Conservation (phyloP, 2,888 invertebrate genomes). For the Ceraclea dissimilis region DNA sequence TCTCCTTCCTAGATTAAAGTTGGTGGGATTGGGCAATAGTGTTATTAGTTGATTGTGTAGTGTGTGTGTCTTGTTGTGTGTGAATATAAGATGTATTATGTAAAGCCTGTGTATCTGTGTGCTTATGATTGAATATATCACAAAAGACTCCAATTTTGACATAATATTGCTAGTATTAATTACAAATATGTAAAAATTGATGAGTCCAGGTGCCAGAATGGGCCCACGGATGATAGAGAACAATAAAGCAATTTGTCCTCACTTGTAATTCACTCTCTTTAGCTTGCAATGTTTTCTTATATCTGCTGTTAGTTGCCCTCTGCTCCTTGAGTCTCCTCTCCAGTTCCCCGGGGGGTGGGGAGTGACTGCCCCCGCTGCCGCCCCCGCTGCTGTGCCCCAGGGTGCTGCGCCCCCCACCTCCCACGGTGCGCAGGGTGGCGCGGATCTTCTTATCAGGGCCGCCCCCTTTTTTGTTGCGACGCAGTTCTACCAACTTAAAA, state of each 20-base stretch:
- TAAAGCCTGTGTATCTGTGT: too few relatives aligned
- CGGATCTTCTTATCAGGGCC: conserved; percentile 76
- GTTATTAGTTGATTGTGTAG: too few relatives aligned
- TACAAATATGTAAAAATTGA: too few relatives aligned
- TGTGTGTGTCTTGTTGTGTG: too few relatives aligned
- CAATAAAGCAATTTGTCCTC: conserved; percentile 7
- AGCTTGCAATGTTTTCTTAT: conserved; percentile 74
- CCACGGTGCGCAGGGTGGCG: conserved; percentile 79
- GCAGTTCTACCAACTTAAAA: conserved; percentile 77
- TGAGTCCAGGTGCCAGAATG: too few relatives aligned
- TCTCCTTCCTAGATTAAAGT: too few relatives aligned
- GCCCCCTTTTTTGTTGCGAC: conserved; percentile 70
- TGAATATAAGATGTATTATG: too few relatives aligned
- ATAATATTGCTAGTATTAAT: too few relatives aligned
- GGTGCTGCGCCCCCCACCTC: conserved; percentile 70
- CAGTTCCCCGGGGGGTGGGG: conserved; percentile 67
- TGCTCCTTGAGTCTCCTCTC: conserved; percentile 78
- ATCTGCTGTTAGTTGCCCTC: conserved; percentile 75
- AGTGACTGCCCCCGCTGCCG: conserved; percentile 71
- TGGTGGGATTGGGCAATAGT: too few relatives aligned
- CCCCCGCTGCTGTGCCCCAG: conserved; percentile 70
- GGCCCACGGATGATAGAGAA: too few relatives aligned
- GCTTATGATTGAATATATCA: too few relatives aligned
- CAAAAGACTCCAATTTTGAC: too few relatives aligned
- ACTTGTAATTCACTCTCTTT: conserved; percentile 77